Percentiles rank a stretch among this genome's conserved stretches.
phyloP scores from a whole-genome alignment of 2,797 vertebrate genomes.

The Myotis findleyi region DNA sequence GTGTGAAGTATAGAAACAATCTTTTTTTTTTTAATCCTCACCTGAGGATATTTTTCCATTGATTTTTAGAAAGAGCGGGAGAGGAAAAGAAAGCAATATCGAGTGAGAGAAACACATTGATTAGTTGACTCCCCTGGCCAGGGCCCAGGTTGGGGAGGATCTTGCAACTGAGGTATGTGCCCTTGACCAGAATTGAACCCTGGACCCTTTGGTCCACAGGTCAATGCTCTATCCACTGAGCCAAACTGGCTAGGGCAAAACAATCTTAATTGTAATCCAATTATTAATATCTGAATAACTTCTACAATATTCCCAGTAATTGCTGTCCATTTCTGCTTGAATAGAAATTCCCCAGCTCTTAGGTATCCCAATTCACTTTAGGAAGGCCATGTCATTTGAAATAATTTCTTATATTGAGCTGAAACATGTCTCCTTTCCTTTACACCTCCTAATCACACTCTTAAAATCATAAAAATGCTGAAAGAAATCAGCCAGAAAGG shows the following conservation, averaged over 20 bases:
- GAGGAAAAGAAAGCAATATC: no score
- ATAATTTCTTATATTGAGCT: background rate
- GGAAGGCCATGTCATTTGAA: background rate
- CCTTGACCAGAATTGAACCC: no score
- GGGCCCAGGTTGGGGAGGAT: no score
- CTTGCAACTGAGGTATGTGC: no score
- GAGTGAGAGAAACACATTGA: no score
- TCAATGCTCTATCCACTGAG: no score
- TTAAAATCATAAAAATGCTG: background rate
- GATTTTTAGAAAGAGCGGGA: no score
- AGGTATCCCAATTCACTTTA: background rate
- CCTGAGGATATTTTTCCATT: no score
- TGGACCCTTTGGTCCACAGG: no score
- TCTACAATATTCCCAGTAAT: background rate
- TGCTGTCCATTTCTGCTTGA: background rate
- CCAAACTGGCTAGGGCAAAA: no score
- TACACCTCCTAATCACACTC: background rate
- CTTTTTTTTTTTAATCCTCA: background rate
- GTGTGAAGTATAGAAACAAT: background rate
- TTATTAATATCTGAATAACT: background rate
- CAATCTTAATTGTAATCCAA: background rate
- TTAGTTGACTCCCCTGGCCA: no score
- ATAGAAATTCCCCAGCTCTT: background rate
- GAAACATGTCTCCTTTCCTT: background rate
- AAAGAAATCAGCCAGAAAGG: background rate